Evolutionary conservation across 2,113 vertebrate species (phyloP).

Genomic region (Lagenorhynchus albirostris): DNA sequence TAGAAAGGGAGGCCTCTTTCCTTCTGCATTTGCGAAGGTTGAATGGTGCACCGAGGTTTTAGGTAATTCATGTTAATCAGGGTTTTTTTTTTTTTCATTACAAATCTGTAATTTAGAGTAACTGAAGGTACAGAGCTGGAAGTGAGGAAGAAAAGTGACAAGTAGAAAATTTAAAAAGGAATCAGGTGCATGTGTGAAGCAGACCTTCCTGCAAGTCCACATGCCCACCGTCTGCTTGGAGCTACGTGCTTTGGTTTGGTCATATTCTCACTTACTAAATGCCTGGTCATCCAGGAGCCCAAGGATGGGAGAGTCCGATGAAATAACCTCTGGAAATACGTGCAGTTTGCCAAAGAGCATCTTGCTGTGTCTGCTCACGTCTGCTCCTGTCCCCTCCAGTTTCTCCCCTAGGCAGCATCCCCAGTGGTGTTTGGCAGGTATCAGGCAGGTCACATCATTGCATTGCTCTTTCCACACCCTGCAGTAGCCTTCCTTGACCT

Average conservation of each 20-base stretch:
- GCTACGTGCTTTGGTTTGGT: fast-evolving
- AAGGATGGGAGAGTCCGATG: neutral
- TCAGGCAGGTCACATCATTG: neutral
- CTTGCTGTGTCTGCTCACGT: neutral
- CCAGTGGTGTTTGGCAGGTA: fast-evolving
- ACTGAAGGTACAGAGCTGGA: neutral
- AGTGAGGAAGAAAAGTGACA: neutral
- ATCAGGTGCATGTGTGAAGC: fast-evolving
- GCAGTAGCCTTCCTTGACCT: neutral
- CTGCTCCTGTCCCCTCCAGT: neutral
- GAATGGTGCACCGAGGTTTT: neutral
- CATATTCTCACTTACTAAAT: fast-evolving
- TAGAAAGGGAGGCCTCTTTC: conserved; percentile 32
- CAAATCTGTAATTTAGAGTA: conserved; percentile 1
- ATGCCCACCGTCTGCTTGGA: fast-evolving
- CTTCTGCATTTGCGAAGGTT: conserved; percentile 18
- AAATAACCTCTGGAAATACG: neutral
- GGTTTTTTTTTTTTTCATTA: neutral
- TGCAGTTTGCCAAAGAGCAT: neutral
- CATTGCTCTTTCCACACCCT: neutral
- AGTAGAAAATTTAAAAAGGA: neutral
- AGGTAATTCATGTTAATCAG: conserved; percentile 18
- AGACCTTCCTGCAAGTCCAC: fast-evolving
- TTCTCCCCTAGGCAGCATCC: neutral
- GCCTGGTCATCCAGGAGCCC: neutral